These are phyloP conservation scores for Synanthedon vespiformis DNA, from an alignment of 2,888 invertebrate genomes.

Conservation along the genomic window DNA sequence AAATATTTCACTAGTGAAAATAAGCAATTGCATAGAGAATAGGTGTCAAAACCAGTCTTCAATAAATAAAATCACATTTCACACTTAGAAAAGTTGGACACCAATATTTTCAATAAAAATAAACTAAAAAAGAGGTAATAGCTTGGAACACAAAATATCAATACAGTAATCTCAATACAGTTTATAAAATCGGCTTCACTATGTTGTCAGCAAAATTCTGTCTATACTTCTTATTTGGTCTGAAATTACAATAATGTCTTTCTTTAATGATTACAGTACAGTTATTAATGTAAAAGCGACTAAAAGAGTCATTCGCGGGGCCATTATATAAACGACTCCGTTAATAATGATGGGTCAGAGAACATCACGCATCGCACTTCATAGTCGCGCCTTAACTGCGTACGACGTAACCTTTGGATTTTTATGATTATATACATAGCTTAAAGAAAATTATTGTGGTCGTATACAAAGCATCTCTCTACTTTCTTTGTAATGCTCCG, in stretches of 20 bases:
- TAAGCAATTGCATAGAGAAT: too few species aligned
- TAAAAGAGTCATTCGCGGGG: constrained; percentile 27
- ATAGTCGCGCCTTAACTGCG: constrained; percentile 26
- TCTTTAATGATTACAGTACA: constrained; percentile 2
- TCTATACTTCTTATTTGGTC: too few species aligned
- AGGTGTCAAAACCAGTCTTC: too few species aligned
- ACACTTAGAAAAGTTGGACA: too few species aligned
- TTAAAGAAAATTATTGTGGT: neutral
- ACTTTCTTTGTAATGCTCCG: neutral
- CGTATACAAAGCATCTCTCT: neutral
- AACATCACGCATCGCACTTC: constrained; percentile 27
- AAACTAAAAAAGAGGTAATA: too few species aligned
- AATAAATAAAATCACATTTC: too few species aligned
- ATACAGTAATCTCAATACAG: too few species aligned
- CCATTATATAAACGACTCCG: constrained; percentile 40
- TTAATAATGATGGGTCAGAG: constrained; percentile 32
- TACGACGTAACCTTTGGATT: constrained; percentile 30
- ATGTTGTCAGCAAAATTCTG: too few species aligned
- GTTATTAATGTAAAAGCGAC: constrained; percentile 20
- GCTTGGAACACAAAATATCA: too few species aligned
- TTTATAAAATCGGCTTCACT: too few species aligned
- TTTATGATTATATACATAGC: constrained; percentile 12
- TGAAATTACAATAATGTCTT: constrained; percentile 5
- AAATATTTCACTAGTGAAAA: too few species aligned
- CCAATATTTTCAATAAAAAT: too few species aligned